Conservation (phyloP, 2,113 vertebrate species). For the Poicephalus meyeri region DNA sequence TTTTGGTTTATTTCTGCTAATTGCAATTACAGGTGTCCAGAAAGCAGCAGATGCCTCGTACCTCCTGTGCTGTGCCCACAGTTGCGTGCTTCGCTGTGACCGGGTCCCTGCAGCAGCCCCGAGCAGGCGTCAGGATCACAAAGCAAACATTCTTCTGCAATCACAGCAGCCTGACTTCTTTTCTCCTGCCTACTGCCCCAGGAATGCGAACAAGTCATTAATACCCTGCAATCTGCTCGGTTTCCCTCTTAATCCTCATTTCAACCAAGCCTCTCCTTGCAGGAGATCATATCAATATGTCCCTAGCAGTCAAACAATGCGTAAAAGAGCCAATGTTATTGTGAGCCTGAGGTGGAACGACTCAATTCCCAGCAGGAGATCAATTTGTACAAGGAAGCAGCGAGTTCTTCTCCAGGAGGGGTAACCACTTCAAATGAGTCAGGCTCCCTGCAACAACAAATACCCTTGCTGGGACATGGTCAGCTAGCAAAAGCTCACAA, state of each 20-base stretch:
- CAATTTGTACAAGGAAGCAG: slow-evolving; percentile 15
- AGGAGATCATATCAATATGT: slow-evolving; percentile 22
- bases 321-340: slow-evolving; percentile 35
- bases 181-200: not conserved
- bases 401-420: not conserved
- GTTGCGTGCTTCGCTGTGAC: not conserved
- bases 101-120: not conserved
- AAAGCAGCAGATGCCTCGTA: not conserved
- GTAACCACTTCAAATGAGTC: not conserved
- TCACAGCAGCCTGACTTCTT: slow-evolving; percentile 8
- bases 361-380: slow-evolving; percentile 57
- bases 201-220: slow-evolving; percentile 29
- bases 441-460: not conserved
- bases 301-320: not conserved
- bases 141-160: slow-evolving; percentile 7
- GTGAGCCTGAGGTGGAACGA: slow-evolving; percentile 37
- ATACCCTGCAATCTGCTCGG: slow-evolving; percentile 31
- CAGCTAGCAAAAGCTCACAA: not conserved
- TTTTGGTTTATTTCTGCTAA: not conserved
- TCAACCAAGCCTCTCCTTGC: not conserved
- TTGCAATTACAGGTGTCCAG: not conserved
- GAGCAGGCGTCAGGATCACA: not conserved
- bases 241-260: not conserved
- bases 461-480: not conserved
- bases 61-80: not conserved